phyloP scores from a whole-genome alignment of 2,113 vertebrate species.

The Silurus glanis region DNA sequence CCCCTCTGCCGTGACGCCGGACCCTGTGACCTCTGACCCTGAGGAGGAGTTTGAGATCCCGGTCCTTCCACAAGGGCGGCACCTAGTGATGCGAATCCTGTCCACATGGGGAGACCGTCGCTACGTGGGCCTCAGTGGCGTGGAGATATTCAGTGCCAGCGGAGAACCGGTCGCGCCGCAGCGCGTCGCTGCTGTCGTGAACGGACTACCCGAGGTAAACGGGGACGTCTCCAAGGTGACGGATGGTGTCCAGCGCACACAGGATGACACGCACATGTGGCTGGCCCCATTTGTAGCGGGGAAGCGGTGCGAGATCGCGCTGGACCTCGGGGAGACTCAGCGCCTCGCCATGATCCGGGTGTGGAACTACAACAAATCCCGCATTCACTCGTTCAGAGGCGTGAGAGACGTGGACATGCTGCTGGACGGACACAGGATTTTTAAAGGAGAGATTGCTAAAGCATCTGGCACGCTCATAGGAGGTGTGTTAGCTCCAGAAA shows the following conservation, averaged over 20 bases:
- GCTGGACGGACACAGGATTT: slow-evolving; percentile 84
- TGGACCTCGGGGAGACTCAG: slow-evolving; percentile 80
- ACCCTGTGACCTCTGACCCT: slow-evolving; percentile 42
- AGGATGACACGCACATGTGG: slow-evolving; percentile 99
- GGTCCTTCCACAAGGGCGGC: slow-evolving; percentile 83
- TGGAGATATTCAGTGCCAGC: slow-evolving; percentile 89
- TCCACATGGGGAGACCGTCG: slow-evolving; percentile 98
- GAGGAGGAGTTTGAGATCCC: slow-evolving; percentile 89
- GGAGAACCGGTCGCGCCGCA: slow-evolving; percentile 81
- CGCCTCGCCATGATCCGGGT: slow-evolving; percentile 92
- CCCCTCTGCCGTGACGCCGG: slow-evolving; percentile 40
- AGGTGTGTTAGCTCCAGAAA: slow-evolving; percentile 72
- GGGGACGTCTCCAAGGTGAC: slow-evolving; percentile 83
- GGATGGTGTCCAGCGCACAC: slow-evolving; percentile 88
- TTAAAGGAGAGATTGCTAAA: slow-evolving; percentile 96
- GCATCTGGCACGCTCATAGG: slow-evolving; percentile 88
- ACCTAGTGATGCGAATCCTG: slow-evolving; percentile 81
- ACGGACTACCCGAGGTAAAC: slow-evolving; percentile 86
- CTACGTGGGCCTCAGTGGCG: slow-evolving; percentile 92
- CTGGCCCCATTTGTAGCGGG: slow-evolving; percentile 89
- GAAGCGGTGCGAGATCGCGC: slow-evolving; percentile 76
- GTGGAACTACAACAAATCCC: slow-evolving; percentile 99
- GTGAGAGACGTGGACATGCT: slow-evolving; percentile 86
- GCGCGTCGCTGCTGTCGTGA: slow-evolving; percentile 85
- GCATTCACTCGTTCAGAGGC: slow-evolving; percentile 93